Conservation (phyloP, 2,888 invertebrate species). For the Galeopsomyia nigrocyanea region DNA sequence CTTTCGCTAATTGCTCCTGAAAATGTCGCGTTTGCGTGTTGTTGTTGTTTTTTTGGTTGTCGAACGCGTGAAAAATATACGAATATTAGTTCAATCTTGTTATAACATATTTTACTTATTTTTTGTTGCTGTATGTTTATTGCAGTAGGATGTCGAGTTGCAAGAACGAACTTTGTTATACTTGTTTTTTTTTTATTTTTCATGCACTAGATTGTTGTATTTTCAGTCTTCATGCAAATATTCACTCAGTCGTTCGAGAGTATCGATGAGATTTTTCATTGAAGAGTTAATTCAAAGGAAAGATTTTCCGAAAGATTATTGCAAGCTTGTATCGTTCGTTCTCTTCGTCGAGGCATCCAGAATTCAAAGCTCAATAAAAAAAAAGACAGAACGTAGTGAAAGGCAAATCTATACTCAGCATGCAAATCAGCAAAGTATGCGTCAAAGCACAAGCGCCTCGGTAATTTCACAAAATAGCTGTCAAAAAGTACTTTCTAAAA, state of each 20-base stretch:
- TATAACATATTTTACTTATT: background rate
- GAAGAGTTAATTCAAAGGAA: constrained; percentile 1
- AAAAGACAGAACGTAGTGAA: constrained; percentile 14
- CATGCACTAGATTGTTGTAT: background rate
- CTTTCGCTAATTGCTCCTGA: constrained; percentile 81
- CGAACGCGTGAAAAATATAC: background rate
- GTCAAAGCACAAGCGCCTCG: constrained; percentile 28
- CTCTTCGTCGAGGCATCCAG: background rate
- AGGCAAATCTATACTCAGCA: constrained; percentile 23
- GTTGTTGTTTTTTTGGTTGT: background rate
- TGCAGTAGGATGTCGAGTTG: background rate
- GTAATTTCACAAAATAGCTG: constrained; percentile 18
- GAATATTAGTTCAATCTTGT: background rate
- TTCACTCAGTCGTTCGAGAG: too few species aligned
- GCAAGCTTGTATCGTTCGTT: constrained; percentile 16
- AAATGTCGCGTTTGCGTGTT: constrained; percentile 49
- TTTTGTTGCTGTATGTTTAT: background rate
- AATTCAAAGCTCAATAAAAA: constrained; percentile 16
- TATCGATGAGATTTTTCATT: background rate
- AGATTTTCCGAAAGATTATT: background rate
- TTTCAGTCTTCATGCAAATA: too few species aligned
- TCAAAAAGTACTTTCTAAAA: too few species aligned
- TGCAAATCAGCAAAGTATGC: constrained; percentile 21
- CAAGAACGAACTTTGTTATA: constrained; percentile 32
- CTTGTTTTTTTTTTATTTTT: background rate